Evolutionary conservation across 2,113 vertebrate species (phyloP).

Genomic region (Dasyornis broadbenti): DNA sequence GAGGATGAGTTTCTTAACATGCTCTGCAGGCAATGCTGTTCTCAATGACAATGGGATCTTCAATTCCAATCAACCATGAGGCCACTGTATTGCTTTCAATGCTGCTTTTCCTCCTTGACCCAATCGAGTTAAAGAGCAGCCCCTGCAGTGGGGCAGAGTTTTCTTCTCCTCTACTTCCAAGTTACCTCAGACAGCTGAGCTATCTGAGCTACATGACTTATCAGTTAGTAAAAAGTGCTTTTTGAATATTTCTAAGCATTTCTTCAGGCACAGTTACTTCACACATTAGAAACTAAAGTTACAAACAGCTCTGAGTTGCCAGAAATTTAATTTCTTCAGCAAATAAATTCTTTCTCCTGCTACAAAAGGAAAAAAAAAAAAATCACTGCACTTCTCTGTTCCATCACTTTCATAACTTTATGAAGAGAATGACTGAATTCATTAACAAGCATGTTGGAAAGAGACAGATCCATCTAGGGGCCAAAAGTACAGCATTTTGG

Average conservation of each 20-base stretch:
- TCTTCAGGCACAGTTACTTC: conserved; percentile 40
- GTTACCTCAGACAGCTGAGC: background rate
- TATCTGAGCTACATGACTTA: background rate
- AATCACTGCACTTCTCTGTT: background rate
- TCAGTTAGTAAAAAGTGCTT: background rate
- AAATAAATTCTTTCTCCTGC: background rate
- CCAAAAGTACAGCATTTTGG: background rate
- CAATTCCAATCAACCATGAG: background rate
- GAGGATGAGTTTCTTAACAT: background rate
- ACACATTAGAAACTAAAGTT: conserved; percentile 43
- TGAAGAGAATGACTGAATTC: background rate
- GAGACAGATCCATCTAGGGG: background rate
- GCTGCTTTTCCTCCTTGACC: background rate
- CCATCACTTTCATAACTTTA: background rate
- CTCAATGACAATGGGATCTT: background rate
- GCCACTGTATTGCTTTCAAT: background rate
- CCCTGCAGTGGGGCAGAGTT: background rate
- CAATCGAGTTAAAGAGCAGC: background rate
- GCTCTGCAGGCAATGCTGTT: background rate
- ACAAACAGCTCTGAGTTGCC: conserved; percentile 31
- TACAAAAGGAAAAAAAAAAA: background rate
- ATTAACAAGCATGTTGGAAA: background rate
- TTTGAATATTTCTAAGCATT: conserved; percentile 22
- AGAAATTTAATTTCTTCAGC: conserved; percentile 27
- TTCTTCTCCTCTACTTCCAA: background rate